Evolutionary conservation across 2,888 invertebrate genomes (phyloP), one percentile per base, ranked within the genome.

Genomic region (Melinaea marsaeus): DNA sequence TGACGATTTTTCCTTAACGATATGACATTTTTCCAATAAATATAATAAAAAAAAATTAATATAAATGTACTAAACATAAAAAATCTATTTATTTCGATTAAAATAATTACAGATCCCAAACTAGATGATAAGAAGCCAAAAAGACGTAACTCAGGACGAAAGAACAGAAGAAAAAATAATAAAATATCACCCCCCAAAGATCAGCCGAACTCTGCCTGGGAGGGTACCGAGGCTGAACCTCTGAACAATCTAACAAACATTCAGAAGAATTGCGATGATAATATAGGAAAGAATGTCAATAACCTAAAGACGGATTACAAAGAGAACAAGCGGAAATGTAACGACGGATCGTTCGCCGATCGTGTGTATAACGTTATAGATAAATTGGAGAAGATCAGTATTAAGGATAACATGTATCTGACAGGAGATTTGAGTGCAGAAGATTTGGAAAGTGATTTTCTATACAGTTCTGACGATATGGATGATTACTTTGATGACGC

Each of bases 251-350:
- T 77, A 9, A 64, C 77, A 0, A 34, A 69, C 0, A 75, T 76
- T 4, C 72, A 75, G 2, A 85, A 84, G 62, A 69, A 72, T 0
- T 71, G 73, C n/a, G 79, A 79, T 55, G 80, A 78, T 1, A 81
- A 74, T 2, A 73, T 88, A 0, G 90, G 89, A 0, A 88, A 88
- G 56, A 89, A 89, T 56, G 90, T 89, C 0, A 90, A 90, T 48
- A 78, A 87, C 63, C 68, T 90, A 1, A 76, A 71, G 33, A 62
- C 54, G 2, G 73, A 75, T 33, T 77, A 70, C 5, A 77, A 74
- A 34, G 71, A 65, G 51, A 63, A 67, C 0, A 74, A 71, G 47
- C 69, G 72, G 64, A 73, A 75, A 73, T 70, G 75, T 48, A 73
- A 72, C 62, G 65, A 66, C 3, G 57, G 57, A 13, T 58, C 62